Conservation (phyloP, 2,797 vertebrate genomes). For the Ficedula albicollis region DNA sequence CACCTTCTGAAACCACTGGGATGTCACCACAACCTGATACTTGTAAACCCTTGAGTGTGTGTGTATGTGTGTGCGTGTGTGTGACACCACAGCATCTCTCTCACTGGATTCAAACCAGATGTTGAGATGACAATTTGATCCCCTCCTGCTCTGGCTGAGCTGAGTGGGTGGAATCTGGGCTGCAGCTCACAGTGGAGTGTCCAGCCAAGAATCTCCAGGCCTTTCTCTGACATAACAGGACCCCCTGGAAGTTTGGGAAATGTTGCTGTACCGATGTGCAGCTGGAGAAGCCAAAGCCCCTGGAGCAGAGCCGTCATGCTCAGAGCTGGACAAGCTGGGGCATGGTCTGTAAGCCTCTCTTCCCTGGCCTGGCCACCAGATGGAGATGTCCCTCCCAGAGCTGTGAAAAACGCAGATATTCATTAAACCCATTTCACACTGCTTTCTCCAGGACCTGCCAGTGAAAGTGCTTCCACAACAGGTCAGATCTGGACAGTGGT, state of each 20-base stretch:
- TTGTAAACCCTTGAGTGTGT: neutral
- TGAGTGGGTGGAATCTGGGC: slow-evolving; percentile 60
- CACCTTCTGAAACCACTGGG: neutral
- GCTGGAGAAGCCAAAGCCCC: slow-evolving; percentile 7
- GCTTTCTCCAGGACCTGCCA: neutral
- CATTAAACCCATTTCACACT: neutral
- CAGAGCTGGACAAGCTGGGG: neutral
- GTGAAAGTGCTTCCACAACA: neutral
- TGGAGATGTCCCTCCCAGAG: neutral
- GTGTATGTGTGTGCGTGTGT: neutral
- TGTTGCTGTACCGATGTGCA: neutral
- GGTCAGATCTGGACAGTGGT: neutral
- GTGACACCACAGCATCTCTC: neutral
- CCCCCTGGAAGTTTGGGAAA: slow-evolving; percentile 55
- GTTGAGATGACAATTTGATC: slow-evolving; percentile 56
- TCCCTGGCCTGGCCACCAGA: slow-evolving; percentile 1
- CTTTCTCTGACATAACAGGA: slow-evolving; percentile 44
- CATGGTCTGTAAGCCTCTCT: neutral
- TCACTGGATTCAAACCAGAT: slow-evolving; percentile 57
- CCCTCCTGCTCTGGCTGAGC: slow-evolving; percentile 7
- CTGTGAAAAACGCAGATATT: neutral
- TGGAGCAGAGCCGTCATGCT: neutral
- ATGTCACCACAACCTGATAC: neutral
- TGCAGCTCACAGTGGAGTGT: neutral
- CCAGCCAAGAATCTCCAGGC: slow-evolving; percentile 55